Conservation (phyloP, 2,113 vertebrate species). For the Asarcornis scutulata region DNA sequence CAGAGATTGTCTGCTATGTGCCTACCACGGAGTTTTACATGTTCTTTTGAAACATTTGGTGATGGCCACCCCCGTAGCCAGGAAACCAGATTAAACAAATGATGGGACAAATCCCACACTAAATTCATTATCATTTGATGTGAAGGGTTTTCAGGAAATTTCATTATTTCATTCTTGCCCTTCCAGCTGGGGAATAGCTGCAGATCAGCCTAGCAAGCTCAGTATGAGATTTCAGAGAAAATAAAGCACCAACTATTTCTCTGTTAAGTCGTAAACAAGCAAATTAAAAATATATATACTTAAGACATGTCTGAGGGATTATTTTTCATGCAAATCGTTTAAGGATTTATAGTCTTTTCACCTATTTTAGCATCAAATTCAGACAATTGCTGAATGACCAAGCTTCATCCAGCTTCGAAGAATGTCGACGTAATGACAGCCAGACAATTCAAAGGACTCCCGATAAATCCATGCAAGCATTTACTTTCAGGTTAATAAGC, state of each 20-base stretch:
- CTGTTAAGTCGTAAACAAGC: background rate
- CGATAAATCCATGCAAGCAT: background rate
- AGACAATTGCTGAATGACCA: background rate
- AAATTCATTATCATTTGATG: background rate
- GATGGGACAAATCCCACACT: background rate
- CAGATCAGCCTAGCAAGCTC: background rate
- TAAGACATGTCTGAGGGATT: background rate
- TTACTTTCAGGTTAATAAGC: background rate
- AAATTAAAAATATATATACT: background rate
- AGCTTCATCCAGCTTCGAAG: background rate
- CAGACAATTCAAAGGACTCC: rapidly evolving
- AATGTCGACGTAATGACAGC: background rate
- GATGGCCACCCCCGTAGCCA: background rate
- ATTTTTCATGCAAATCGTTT: background rate
- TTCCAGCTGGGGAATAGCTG: background rate
- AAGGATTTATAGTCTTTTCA: background rate
- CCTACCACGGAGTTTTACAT: background rate
- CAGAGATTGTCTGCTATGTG: background rate
- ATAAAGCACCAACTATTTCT: background rate
- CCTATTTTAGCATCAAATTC: background rate
- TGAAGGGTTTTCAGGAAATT: background rate
- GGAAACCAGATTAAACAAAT: background rate
- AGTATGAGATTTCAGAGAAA: background rate
- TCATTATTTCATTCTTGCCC: background rate
- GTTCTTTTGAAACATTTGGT: background rate